Conservation (phyloP, 2,113 vertebrate genomes). For the Lates calcarifer region DNA sequence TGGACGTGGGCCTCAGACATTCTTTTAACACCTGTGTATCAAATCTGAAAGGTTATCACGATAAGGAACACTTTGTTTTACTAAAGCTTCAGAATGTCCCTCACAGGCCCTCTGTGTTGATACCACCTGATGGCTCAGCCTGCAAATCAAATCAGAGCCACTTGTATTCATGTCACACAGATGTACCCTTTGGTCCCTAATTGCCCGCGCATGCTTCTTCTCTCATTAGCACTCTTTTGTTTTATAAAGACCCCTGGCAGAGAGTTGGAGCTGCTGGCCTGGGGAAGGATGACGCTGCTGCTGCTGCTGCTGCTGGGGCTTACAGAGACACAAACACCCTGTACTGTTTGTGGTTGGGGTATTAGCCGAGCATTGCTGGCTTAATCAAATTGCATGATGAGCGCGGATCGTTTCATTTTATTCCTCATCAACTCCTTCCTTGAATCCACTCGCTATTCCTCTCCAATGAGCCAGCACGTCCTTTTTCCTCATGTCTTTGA, state of each 20-base stretch:
- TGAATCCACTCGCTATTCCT: conserved; percentile 8
- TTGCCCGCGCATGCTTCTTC: conserved; percentile 14
- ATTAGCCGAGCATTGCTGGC: background rate
- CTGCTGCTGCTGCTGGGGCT: background rate
- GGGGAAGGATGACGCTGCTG: background rate
- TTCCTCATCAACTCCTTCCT: conserved; percentile 13
- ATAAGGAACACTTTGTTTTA: background rate
- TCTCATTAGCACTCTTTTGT: conserved; percentile 52
- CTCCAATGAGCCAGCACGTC: conserved; percentile 2
- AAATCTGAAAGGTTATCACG: background rate
- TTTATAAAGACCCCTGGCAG: conserved; percentile 30
- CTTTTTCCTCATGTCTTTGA: background rate
- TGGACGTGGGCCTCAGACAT: background rate
- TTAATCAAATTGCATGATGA: conserved; percentile 6
- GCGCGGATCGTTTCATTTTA: background rate
- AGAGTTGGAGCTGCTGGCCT: conserved; percentile 8
- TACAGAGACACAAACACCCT: conserved; percentile 25
- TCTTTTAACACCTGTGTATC: background rate
- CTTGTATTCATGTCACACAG: conserved; percentile 38
- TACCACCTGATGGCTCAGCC: background rate
- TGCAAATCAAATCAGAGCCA: conserved; percentile 24
- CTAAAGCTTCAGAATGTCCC: background rate
- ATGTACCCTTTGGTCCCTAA: background rate
- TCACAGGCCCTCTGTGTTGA: background rate
- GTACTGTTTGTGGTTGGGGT: conserved; percentile 5